These are phyloP conservation scores for Liopterus haemorrhoidalis DNA, from an alignment of 2,888 invertebrate genomes.

Conservation along the genomic window DNA sequence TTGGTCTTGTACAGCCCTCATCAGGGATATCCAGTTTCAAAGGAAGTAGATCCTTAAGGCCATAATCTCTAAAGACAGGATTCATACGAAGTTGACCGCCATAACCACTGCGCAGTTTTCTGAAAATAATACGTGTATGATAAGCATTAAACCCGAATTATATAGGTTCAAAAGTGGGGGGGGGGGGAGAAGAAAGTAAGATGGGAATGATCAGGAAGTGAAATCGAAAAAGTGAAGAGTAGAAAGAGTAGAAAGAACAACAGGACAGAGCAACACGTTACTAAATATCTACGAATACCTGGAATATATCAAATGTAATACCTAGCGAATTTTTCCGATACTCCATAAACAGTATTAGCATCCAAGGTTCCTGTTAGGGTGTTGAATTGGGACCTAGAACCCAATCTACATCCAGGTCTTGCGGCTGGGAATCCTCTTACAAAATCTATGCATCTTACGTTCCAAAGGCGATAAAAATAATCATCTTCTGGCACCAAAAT, in stretches of 20 bases:
- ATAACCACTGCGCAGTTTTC: constrained; percentile 75
- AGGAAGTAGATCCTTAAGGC: constrained; percentile 80
- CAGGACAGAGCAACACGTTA: constrained; percentile 1
- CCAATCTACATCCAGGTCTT: constrained; percentile 79
- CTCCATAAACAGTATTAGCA: constrained; percentile 86
- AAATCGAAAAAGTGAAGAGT: not conserved
- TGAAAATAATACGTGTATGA: constrained; percentile 39
- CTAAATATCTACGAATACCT: not conserved
- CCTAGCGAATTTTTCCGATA: constrained; percentile 74
- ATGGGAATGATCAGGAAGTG: constrained; percentile 3
- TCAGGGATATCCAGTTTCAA: constrained; percentile 84
- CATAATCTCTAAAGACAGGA: constrained; percentile 80
- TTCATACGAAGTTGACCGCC: constrained; percentile 82
- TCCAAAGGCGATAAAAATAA: constrained; percentile 80
- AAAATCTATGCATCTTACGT: constrained; percentile 83
- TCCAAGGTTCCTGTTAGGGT: constrained; percentile 80
- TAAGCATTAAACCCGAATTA: constrained; percentile 1
- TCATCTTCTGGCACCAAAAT: constrained; percentile 84
- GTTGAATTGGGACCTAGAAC: constrained; percentile 79
- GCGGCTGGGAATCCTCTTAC: constrained; percentile 83
- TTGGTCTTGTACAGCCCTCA: constrained; percentile 86
- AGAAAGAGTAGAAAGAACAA: not conserved
- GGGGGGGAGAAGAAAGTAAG: not conserved
- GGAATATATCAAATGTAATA: constrained; percentile 42
- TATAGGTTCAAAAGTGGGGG: constrained; percentile 2